A percentile compares a stretch with the other conserved stretches of the same genome.
These are phyloP conservation scores for Argyresthia albistria DNA, from an alignment of 2,888 invertebrate species.

Conservation along the genomic window DNA sequence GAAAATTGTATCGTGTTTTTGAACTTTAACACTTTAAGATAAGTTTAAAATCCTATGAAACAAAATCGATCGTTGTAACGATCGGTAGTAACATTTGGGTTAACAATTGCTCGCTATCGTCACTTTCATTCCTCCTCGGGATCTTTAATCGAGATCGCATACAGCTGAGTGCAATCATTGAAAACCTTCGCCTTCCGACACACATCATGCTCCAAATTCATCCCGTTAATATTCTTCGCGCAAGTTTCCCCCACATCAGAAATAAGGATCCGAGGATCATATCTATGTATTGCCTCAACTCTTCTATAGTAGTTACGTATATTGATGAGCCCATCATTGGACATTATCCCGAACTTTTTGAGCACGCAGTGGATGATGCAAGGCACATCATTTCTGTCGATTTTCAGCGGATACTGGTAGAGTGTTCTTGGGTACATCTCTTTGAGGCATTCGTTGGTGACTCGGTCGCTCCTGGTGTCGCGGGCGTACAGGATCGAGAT, in stretches of 20 bases:
- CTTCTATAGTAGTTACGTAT: conserved; percentile 56
- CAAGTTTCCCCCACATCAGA: conserved; percentile 63
- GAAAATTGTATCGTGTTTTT: too few species aligned
- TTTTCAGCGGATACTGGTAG: conserved; percentile 50
- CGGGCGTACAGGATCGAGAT: conserved; percentile 54
- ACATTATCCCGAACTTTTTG: conserved; percentile 62
- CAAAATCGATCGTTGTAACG: too few species aligned
- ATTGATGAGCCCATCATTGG: conserved; percentile 52
- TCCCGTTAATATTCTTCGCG: conserved; percentile 54
- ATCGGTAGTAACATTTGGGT: too few species aligned
- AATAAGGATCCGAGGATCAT: conserved; percentile 57
- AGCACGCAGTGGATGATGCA: conserved; percentile 62
- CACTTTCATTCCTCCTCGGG: not conserved
- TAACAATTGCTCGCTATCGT: too few species aligned
- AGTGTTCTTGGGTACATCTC: conserved; percentile 60
- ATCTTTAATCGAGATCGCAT: conserved; percentile 33
- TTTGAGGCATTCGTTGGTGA: conserved; percentile 45
- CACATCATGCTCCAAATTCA: conserved; percentile 59
- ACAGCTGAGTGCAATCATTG: conserved; percentile 60
- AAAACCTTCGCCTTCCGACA: conserved; percentile 64
- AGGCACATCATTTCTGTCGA: conserved; percentile 55
- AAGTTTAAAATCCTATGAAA: too few species aligned
- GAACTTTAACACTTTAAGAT: too few species aligned
- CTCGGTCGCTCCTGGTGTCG: conserved; percentile 48
- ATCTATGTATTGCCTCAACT: conserved; percentile 55